These are phyloP conservation scores for Danionella cerebrum DNA, from an alignment of 2,113 vertebrate species.

Conservation along the genomic window DNA sequence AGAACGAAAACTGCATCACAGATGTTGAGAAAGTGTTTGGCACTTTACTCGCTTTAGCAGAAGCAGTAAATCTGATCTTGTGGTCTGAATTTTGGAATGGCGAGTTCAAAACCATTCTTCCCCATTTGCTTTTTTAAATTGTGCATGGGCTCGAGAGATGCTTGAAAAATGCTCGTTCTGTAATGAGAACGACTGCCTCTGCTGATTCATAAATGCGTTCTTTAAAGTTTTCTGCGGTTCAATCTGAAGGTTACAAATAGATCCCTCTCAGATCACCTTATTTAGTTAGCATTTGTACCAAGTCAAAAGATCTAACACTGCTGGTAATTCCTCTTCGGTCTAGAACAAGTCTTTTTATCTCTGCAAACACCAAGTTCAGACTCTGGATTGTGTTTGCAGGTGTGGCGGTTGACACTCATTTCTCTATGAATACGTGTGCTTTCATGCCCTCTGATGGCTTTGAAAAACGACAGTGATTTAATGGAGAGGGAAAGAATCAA, in stretches of 20 bases:
- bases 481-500: neutral
- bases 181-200: neutral
- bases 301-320: neutral
- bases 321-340: neutral
- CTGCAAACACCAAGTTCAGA: neutral
- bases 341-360: neutral
- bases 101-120: neutral
- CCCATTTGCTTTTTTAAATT: neutral
- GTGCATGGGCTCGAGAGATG: neutral
- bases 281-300: neutral
- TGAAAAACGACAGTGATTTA: neutral
- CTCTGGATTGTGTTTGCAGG: constrained; percentile 7
- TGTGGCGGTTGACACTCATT: constrained; percentile 12
- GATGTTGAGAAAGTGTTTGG: constrained; percentile 19
- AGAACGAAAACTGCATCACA: neutral
- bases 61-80: constrained; percentile 6
- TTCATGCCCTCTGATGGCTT: constrained; percentile 2
- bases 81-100: constrained; percentile 10
- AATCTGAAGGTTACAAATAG: constrained; percentile 1
- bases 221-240: neutral
- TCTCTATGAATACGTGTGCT: constrained; percentile 29
- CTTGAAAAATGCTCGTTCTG: neutral
- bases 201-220: neutral
- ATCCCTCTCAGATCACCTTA: neutral
- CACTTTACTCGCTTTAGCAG: neutral